Evolutionary conservation across 2,113 vertebrate species (phyloP), one percentile per base, ranked within the genome.

Genomic region (Zosterops lateralis): DNA sequence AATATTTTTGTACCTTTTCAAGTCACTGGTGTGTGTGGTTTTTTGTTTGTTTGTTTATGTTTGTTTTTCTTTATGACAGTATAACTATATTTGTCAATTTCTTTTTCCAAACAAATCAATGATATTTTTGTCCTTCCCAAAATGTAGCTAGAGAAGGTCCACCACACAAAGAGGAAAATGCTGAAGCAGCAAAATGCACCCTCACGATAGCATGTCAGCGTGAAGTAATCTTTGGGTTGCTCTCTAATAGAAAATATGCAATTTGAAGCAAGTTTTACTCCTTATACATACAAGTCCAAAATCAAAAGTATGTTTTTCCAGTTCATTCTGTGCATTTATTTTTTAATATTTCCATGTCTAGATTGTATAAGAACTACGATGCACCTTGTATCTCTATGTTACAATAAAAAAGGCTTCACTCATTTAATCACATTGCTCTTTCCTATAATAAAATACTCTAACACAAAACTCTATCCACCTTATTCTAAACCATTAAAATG

Each of bases 131-230:
- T 61, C 31, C 68, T 73, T 80, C 26, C 18, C 50, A 80, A 80
- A 70, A 32, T 4, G 18, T 5, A 60, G 26, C 31, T 62, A 65
- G n/a, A 60, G 22, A 73, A 2, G 8, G 20, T 74, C 31, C 44
- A 17, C 1, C 3, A 3, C 44, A 83, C 42, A 68, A 56, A n/a
- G 32, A 66, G 20, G 36, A 54, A 7, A 36, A 5, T 32, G 32
- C 8, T 53, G 24, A 60, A 78, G 53, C 14, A 73, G 48, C 1
- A 2, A 61, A 83, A 73, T 6, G 8, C 8, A 79, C 22, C 26
- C 22, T 54, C 0, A 1, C 1, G 28, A 62, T 0, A 53, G 25
- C 17, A 9, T 0, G 1, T 5, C 48, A 26, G 26, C n/a, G 73
- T 25, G 17, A 72, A 38, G 29, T 21, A 86, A 75, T 14, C 14